Percentiles rank a stretch among this genome's conserved stretches.
Conservation (phyloP, 1,140 invertebrate species). For the Holotrichia oblita region DNA sequence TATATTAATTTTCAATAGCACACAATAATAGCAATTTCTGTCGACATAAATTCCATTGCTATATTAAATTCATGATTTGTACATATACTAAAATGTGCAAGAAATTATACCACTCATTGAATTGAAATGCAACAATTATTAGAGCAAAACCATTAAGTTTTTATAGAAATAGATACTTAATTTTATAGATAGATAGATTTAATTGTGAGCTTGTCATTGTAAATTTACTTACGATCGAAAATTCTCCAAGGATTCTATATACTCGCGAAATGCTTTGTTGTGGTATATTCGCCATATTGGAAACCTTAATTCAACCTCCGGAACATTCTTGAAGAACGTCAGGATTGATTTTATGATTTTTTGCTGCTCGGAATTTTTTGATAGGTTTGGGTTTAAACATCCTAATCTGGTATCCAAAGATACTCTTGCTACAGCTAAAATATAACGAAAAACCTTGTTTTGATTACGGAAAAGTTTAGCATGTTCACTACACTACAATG, state of each 20-base stretch:
- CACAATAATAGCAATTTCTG: neutral
- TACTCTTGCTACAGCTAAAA: constrained; percentile 79
- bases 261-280: constrained; percentile 79
- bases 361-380: constrained; percentile 71
- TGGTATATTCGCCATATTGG: constrained; percentile 82
- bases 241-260: constrained; percentile 76
- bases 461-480: too few relatives aligned
- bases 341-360: constrained; percentile 81
- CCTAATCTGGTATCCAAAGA: constrained; percentile 82
- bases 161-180: too few relatives aligned
- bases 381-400: constrained; percentile 72
- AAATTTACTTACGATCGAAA: constrained; percentile 70
- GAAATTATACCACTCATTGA: too few relatives aligned
- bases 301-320: constrained; percentile 79
- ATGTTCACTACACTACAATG: too few relatives aligned
- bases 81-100: too few relatives aligned
- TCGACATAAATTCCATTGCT: too few relatives aligned
- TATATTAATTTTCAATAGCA: neutral
- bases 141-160: too few relatives aligned
- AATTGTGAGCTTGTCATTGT: too few relatives aligned
- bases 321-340: constrained; percentile 82
- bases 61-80: too few relatives aligned
- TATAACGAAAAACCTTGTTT: neutral
- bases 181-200: too few relatives aligned
- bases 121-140: too few relatives aligned